Evolutionary conservation across 2,113 vertebrate species (phyloP), one percentile per base, ranked within the genome.

Genomic region (Malurus alboscapulatus): DNA sequence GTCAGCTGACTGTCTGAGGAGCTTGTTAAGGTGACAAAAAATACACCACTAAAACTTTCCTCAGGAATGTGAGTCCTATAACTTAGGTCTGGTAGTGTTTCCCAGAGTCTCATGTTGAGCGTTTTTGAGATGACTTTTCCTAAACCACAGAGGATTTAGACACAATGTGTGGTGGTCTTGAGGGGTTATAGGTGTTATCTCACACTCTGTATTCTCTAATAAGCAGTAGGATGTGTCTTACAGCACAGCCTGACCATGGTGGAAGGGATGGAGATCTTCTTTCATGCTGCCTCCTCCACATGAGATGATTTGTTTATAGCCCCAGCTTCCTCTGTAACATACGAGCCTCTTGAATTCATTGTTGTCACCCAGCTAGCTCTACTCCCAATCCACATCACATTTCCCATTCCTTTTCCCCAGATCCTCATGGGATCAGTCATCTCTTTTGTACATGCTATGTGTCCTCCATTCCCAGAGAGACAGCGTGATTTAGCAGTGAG

Each of bases 41-140:
- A 27, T 1, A 4, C 12, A 45, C 5, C 7, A 5, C 17, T 42
- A 20, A 88, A 86, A 54, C 3, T 21, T 75, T 76, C 20, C 27
- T 85, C 9, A 44, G 42, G 17, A 4, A 2, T 14, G 14, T 34
- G 19, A 84, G 26, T 34, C 11, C 8, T 2, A 1, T 24, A 77
- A 77, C 6, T 62, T 12, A 50, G 27, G 34, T 42, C 22, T 58
- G 82, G 63, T 59, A 71, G 7, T 5, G 32, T 69, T 67, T 87
- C 29, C n/a, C 38, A 30, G 13, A 72, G n/a, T 71, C n/a, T 48
- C 32, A 45, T 0, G 0, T 36, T 30, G 48, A 17, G 1, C 0
- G 4, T 19, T 66, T 55, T 32, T 21, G 7, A 27, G 20, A 62
- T 14, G 8, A 54, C 8, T 47, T 92, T 65, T 86, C 29, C 34